Evolutionary conservation across 2,888 invertebrate genomes (phyloP).

Genomic region (Eurois occulta): DNA sequence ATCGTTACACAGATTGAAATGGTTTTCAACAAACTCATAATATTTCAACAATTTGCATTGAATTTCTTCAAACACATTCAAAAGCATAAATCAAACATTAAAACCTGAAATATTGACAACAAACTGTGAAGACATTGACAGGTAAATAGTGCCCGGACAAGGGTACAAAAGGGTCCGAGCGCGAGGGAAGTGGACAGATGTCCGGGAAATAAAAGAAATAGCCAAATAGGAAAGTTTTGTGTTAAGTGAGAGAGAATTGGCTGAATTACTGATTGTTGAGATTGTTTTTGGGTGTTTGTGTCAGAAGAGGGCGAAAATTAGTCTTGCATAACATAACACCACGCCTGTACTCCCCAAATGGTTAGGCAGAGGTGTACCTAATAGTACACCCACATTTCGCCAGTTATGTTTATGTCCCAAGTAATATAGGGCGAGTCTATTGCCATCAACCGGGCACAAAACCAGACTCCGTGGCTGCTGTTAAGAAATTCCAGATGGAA

Average conservation of each 20-base stretch:
- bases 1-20: background rate
- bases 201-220: constrained; percentile 82
- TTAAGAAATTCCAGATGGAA: no score
- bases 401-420: no score
- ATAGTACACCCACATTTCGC: no score
- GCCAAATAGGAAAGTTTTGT: constrained; percentile 74
- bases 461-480: no score
- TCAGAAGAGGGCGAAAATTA: background rate
- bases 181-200: constrained; percentile 83
- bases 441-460: no score
- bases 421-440: no score
- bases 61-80: background rate
- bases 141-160: constrained; percentile 82
- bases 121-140: constrained; percentile 86
- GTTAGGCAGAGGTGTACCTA: no score
- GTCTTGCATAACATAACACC: background rate
- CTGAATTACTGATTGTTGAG: constrained; percentile 55
- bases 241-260: constrained; percentile 65
- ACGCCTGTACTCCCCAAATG: no score
- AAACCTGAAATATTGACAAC: constrained; percentile 73
- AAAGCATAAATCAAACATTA: constrained; percentile 70
- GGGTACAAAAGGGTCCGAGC: constrained; percentile 82
- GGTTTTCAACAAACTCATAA: background rate
- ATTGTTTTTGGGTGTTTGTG: constrained; percentile 28
- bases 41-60: background rate